Evolutionary conservation across 2,888 invertebrate genomes (phyloP).

Genomic region (Sphecodes monilicornis): DNA sequence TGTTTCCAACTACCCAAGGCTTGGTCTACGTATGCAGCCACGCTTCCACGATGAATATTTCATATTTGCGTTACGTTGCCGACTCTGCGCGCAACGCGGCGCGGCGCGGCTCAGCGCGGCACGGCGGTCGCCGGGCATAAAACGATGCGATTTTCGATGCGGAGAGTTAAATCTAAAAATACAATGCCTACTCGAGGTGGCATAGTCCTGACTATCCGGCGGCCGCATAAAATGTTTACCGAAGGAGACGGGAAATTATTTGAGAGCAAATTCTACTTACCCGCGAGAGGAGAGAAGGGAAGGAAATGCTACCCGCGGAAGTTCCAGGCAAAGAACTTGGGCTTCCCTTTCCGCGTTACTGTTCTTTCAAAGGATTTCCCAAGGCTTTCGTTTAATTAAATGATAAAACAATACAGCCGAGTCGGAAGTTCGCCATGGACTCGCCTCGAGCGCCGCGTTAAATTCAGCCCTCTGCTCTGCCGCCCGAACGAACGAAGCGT

Average conservation of each 20-base stretch:
- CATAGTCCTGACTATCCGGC: constrained; percentile 11
- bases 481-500: neutral
- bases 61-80: constrained; percentile 63
- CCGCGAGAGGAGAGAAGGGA: neutral
- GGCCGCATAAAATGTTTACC: constrained; percentile 45
- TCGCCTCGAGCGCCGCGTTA: neutral
- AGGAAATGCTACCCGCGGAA: constrained; percentile 25
- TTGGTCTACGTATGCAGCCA: constrained; percentile 35
- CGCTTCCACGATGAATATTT: constrained; percentile 66
- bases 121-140: constrained; percentile 38
- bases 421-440: constrained; percentile 34
- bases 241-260: constrained; percentile 52
- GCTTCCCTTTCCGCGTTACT: constrained; percentile 23
- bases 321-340: constrained; percentile 23
- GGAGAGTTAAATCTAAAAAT: constrained; percentile 58
- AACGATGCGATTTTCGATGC: constrained; percentile 52
- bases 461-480: neutral
- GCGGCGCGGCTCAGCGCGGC: neutral
- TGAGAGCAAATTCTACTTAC: constrained; percentile 53
- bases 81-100: constrained; percentile 37
- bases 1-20: constrained; percentile 37
- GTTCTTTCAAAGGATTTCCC: constrained; percentile 40
- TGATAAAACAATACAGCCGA: constrained; percentile 49
- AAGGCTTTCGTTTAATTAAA: constrained; percentile 56
- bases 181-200: constrained; percentile 45